phyloP scores from a whole-genome alignment of 2,888 invertebrate genomes.

The Ectemnius lituratus region DNA sequence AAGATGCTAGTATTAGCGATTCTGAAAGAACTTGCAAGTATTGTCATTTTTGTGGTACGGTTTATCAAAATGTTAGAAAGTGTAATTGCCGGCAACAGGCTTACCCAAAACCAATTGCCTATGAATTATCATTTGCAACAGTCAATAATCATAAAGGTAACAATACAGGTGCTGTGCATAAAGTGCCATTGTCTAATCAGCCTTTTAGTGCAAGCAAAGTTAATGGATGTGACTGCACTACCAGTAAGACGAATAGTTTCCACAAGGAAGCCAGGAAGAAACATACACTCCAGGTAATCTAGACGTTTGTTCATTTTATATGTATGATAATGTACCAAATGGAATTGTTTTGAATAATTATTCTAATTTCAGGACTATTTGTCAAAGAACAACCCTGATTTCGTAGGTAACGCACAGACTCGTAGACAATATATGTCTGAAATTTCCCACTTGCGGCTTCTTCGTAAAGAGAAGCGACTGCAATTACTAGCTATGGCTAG shows the following conservation, averaged over 20 bases:
- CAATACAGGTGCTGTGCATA: constrained; percentile 29
- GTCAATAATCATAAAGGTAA: constrained; percentile 50
- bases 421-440: constrained; percentile 79
- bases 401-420: constrained; percentile 81
- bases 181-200: constrained; percentile 46
- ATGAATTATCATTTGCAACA: constrained; percentile 76
- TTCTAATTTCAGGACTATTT: constrained; percentile 83
- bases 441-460: constrained; percentile 77
- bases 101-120: constrained; percentile 77
- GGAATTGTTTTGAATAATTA: constrained; percentile 72
- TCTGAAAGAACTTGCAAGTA: constrained; percentile 56
- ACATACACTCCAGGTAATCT: constrained; percentile 64
- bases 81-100: constrained; percentile 66
- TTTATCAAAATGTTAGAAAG: constrained; percentile 64
- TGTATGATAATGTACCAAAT: background rate
- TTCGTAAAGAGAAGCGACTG: constrained; percentile 77
- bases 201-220: constrained; percentile 39
- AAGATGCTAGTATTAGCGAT: constrained; percentile 28
- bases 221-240: constrained; percentile 60
- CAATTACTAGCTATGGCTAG: constrained; percentile 76
- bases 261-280: constrained; percentile 39
- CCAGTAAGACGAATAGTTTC: constrained; percentile 37
- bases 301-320: background rate
- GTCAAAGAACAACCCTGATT: constrained; percentile 84
- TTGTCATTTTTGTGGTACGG: constrained; percentile 68